A percentile compares a stretch with the other conserved stretches of the same genome.
Evolutionary conservation across 2,888 invertebrate species (phyloP).

Genomic region (Tuta absoluta): DNA sequence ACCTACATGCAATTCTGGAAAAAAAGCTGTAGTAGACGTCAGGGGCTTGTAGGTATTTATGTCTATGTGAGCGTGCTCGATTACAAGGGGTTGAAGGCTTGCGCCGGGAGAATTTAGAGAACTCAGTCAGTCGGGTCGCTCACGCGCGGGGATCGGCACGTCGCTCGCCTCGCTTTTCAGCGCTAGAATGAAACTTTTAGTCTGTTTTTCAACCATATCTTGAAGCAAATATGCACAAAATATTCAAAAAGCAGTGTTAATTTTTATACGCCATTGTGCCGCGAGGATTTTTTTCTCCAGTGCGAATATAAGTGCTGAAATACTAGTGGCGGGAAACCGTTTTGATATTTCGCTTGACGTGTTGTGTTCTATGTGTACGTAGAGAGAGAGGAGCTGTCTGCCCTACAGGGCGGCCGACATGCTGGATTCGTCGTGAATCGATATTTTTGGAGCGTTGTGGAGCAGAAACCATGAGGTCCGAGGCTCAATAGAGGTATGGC

Average conservation of each 20-base stretch:
- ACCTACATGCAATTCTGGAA: conserved; percentile 40
- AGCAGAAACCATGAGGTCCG: conserved; percentile 75
- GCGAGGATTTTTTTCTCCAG: conserved; percentile 41
- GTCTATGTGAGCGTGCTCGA: conserved; percentile 68
- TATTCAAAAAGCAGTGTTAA: conserved; percentile 44
- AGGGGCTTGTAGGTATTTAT: conserved; percentile 54
- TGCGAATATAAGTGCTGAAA: conserved; percentile 63
- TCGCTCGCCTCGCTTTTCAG: conserved; percentile 50
- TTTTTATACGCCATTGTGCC: conserved; percentile 37
- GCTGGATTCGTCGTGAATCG: conserved; percentile 80
- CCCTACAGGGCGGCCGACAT: conserved; percentile 79
- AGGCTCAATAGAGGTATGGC: conserved; percentile 75
- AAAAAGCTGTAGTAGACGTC: conserved; percentile 53
- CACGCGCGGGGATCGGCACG: conserved; percentile 62
- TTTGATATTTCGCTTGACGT: conserved; percentile 79
- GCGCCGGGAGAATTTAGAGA: conserved; percentile 78
- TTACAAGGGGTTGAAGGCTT: conserved; percentile 78
- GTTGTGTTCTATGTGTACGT: conserved; percentile 79
- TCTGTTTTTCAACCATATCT: conserved; percentile 63
- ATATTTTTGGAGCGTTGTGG: conserved; percentile 78
- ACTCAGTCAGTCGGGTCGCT: conserved; percentile 77
- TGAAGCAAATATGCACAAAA: conserved; percentile 45
- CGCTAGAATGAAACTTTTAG: conserved; percentile 70
- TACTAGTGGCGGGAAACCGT: conserved; percentile 81
- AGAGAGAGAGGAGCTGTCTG: conserved; percentile 77